Percentiles rank a stretch among this genome's conserved stretches.
Conservation (phyloP, 2,113 vertebrate genomes). For the Microtus ochrogaster region DNA sequence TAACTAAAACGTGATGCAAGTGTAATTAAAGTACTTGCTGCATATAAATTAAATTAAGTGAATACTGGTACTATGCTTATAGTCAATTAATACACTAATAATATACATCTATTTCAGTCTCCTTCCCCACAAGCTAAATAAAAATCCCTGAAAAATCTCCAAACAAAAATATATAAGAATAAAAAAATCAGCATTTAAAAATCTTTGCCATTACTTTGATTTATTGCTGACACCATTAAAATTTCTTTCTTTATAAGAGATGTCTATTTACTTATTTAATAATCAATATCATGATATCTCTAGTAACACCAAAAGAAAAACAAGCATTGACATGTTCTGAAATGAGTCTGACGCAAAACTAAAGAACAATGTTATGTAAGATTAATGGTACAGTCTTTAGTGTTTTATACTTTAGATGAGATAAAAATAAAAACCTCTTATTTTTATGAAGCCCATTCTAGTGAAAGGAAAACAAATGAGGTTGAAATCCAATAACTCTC, state of each 20-base stretch:
- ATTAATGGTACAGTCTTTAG: neutral
- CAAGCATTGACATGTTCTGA: neutral
- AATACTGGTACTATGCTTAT: neutral
- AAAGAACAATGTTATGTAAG: neutral
- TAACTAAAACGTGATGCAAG: neutral
- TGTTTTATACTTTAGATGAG: neutral
- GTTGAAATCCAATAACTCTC: neutral
- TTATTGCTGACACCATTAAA: neutral
- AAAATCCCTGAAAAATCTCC: neutral
- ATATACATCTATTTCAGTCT: neutral
- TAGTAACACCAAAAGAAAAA: neutral
- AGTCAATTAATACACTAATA: neutral
- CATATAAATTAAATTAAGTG: conserved; percentile 8
- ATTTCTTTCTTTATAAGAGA: neutral
- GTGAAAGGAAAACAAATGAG: neutral
- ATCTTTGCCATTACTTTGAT: neutral
- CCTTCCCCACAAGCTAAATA: neutral
- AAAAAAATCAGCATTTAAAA: neutral
- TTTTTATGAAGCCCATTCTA: neutral
- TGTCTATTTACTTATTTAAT: neutral
- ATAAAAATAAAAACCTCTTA: neutral
- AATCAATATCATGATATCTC: neutral
- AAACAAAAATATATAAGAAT: neutral
- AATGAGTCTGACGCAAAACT: neutral
- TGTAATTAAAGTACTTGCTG: neutral